Evolutionary conservation across 2,888 invertebrate genomes (phyloP), one percentile per base, ranked within the genome.

Genomic region (Drosophila meridiana): DNA sequence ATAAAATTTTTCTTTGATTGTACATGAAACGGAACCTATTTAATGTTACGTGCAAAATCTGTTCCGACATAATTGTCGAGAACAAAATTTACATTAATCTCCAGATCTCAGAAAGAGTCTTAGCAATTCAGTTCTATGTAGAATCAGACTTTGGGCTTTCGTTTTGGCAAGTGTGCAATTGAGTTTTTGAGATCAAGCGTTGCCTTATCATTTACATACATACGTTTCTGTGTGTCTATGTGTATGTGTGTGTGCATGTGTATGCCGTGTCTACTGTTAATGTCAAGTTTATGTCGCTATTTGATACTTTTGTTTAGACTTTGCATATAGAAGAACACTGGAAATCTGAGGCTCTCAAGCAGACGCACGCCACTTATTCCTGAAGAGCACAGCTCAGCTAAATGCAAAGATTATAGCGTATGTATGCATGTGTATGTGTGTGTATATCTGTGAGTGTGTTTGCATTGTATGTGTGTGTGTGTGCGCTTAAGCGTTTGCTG

Each of bases 1-100:
- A 91, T 87, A 91, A 92, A 92, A 91, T 91, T 90, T 92, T 90
- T 87, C 90, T 89, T 78, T 87, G 91, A 92, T 92, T 92, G 88
- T 90, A 90, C 90, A 81, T 82, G 78, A 80, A 92, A 89, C 89
- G 80, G 84, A 91, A 90, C 28, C 65, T 34, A 20, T 55, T 55
- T 56, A 52, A 40, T n/a, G 38, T 48, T 36, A 55, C 20, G 64
- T 42, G 57, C 43, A 77, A 74, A 50, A 55, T 69, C 42, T 32
- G 20, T 58, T 57, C n/a, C n/a, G 40, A 8, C 26, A 8, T 13
- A 7, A 4, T 4, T 14, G 9, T 7, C 30, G 42, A 26, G 11
- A 32, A 13, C 69, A 68, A 74, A 73, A 59, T 38, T 81, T 89
- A 57, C 64, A 62, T 32, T 48, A 69, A 73, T 65, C 52, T 66